These are phyloP conservation scores for Meiosimyza decipiens DNA, from an alignment of 2,888 invertebrate species.

Conservation along the genomic window DNA sequence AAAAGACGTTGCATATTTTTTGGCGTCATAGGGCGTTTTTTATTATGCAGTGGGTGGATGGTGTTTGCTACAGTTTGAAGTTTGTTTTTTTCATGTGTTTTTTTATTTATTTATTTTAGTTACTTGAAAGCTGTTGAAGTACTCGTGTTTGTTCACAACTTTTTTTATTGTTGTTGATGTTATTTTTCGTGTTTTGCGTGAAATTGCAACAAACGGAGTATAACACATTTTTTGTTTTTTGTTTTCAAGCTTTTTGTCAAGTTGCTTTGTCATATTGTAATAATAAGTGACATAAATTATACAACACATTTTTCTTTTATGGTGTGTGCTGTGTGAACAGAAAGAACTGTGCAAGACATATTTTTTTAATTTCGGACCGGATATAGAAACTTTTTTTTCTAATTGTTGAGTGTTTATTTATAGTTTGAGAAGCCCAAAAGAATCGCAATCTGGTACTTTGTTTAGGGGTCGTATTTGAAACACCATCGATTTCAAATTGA, in stretches of 20 bases:
- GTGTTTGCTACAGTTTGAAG: neutral
- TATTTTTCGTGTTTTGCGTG: conserved; percentile 29
- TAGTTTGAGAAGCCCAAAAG: too few species aligned
- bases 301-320: neutral
- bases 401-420: too few species aligned
- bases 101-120: neutral
- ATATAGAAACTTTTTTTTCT: too few species aligned
- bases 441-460: too few species aligned
- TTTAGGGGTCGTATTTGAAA: too few species aligned
- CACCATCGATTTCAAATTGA: too few species aligned
- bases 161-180: conserved; percentile 22
- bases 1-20: conserved; percentile 21
- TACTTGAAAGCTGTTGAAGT: conserved; percentile 10
- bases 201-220: conserved; percentile 35
- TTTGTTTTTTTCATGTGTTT: neutral
- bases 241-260: neutral
- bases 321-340: too few species aligned
- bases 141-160: conserved; percentile 5
- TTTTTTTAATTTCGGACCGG: too few species aligned
- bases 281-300: neutral
- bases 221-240: neutral
- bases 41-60: neutral
- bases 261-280: neutral
- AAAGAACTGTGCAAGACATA: too few species aligned
- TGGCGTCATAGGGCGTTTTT: neutral